phyloP scores from a whole-genome alignment of 2,113 vertebrate species.

The Lophura nycthemera region DNA sequence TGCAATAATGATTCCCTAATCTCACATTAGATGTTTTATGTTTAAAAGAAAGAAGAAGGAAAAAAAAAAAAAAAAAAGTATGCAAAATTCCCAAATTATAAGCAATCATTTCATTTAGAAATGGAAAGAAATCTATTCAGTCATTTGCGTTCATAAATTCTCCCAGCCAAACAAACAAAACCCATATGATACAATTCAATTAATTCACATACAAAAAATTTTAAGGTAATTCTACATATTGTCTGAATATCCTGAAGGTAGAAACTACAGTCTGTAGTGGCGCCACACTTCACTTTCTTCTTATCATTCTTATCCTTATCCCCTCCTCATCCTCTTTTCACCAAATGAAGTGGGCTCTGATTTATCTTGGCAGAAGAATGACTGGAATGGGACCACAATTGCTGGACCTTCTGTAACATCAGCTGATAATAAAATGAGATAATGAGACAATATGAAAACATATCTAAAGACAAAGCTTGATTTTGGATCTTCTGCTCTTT shows the following conservation, averaged over 20 bases:
- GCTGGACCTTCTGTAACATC: background rate
- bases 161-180: background rate
- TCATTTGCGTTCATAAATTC: background rate
- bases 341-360: background rate
- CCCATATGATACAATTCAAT: background rate
- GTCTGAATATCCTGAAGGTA: background rate
- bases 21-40: background rate
- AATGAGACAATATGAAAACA: background rate
- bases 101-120: background rate
- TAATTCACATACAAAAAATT: background rate
- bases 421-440: background rate
- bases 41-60: background rate
- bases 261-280: background rate
- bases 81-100: background rate
- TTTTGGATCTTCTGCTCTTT: background rate
- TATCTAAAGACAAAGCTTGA: background rate
- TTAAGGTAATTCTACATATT: background rate
- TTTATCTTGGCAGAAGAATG: background rate
- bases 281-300: background rate
- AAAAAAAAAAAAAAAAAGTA: no score
- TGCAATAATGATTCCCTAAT: conserved; percentile 24
- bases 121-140: background rate
- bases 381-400: background rate
- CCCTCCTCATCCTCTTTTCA: background rate
- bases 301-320: background rate